Evolutionary conservation across 2,113 vertebrate genomes (phyloP).

Genomic region (Tetrax tetrax): DNA sequence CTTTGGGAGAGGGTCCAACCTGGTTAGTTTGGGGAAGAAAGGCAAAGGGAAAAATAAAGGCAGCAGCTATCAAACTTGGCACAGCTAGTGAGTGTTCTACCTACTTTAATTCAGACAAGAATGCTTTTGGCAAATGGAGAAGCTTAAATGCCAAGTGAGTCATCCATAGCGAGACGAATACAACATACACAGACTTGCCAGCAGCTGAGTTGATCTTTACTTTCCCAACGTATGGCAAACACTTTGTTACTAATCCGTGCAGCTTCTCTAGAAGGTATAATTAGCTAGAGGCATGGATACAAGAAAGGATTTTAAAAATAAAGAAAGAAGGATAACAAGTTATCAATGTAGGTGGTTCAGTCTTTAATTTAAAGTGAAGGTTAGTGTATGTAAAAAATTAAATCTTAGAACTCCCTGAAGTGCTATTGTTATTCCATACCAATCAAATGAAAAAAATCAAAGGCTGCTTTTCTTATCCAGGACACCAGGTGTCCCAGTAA

Average conservation of each 20-base stretch:
- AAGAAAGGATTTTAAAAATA: background rate
- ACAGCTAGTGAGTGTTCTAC: background rate
- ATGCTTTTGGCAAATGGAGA: background rate
- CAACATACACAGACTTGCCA: background rate
- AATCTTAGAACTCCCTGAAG: background rate
- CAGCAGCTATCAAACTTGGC: background rate
- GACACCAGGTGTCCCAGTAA: background rate
- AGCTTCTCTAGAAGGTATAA: background rate
- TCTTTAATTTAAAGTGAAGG: background rate
- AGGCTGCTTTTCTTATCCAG: background rate
- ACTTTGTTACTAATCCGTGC: background rate
- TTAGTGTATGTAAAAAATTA: background rate
- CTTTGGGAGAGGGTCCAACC: background rate
- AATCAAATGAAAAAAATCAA: background rate
- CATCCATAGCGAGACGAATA: background rate
- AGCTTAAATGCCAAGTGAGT: background rate
- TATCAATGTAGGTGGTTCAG: constrained; percentile 12
- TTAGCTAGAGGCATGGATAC: background rate
- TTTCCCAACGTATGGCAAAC: background rate
- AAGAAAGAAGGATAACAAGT: background rate
- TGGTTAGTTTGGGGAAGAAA: background rate
- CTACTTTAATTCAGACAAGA: background rate
- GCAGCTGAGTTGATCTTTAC: background rate
- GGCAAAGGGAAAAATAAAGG: background rate
- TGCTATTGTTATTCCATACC: background rate